These are phyloP conservation scores for Enteromius afrohamiltoni DNA, from an alignment of 2,797 vertebrate genomes.

Conservation along the genomic window DNA sequence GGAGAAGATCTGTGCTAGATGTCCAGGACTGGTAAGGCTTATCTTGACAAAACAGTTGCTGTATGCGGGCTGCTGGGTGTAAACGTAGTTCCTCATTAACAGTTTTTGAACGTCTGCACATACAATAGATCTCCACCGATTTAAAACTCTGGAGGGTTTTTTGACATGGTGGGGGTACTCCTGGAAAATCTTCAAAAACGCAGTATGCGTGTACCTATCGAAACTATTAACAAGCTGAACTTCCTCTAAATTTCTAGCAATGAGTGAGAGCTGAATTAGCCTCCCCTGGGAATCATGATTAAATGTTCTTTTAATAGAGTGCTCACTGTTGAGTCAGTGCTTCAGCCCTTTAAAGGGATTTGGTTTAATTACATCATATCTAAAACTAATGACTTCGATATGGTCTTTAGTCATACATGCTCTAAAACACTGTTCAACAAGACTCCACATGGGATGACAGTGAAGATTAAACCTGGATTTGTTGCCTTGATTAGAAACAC, in stretches of 20 bases:
- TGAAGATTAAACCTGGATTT: slow-evolving; percentile 24
- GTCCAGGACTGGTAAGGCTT: slow-evolving; percentile 31
- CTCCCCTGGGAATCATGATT: slow-evolving; percentile 44
- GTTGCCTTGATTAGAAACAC: slow-evolving; percentile 58
- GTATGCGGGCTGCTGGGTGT: slow-evolving; percentile 8
- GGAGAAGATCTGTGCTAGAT: slow-evolving; percentile 19
- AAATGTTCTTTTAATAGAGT: slow-evolving; percentile 43
- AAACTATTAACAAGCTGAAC: slow-evolving; percentile 25
- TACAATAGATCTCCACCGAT: neutral
- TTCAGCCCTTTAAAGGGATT: slow-evolving; percentile 43
- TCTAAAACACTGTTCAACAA: slow-evolving; percentile 28
- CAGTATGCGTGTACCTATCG: neutral
- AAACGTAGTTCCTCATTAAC: slow-evolving; percentile 49
- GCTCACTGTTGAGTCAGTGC: slow-evolving; percentile 40
- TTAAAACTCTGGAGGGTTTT: neutral
- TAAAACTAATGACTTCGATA: slow-evolving; percentile 52
- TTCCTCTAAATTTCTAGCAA: slow-evolving; percentile 23
- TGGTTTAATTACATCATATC: slow-evolving; percentile 56
- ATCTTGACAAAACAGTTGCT: slow-evolving; percentile 37
- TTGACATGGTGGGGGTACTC: neutral
- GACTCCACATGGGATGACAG: slow-evolving; percentile 34
- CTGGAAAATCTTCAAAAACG: neutral
- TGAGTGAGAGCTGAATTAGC: slow-evolving; percentile 25
- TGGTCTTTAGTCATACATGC: slow-evolving; percentile 53
- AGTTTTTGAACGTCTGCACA: slow-evolving; percentile 31